These are phyloP conservation scores for Polymixis lichenea DNA, from an alignment of 2,888 invertebrate species.

Conservation along the genomic window DNA sequence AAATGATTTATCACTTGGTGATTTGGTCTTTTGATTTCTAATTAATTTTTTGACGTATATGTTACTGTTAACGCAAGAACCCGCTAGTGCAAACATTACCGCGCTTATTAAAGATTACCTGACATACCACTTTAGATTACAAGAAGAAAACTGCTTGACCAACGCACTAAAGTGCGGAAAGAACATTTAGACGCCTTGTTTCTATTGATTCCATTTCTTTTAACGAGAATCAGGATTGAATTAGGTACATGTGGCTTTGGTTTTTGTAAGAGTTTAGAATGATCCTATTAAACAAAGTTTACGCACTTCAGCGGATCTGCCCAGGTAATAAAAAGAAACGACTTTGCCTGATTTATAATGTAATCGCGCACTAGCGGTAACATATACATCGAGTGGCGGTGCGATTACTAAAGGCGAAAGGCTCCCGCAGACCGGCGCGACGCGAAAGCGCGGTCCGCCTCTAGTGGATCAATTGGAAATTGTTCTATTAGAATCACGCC, in stretches of 20 bases:
- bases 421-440: no score
- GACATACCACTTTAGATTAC: not conserved
- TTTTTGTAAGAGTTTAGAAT: conserved; percentile 31
- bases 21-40: conserved; percentile 86
- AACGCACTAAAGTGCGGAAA: conserved; percentile 32
- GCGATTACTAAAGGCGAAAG: not conserved
- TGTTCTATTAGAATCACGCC: no score
- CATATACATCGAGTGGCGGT: conserved; percentile 44
- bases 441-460: no score
- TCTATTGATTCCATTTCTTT: not conserved
- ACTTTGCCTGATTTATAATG: not conserved
- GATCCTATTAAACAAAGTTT: conserved; percentile 29
- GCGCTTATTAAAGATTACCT: conserved; percentile 1
- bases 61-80: conserved; percentile 47
- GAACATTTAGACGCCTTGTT: conserved; percentile 34
- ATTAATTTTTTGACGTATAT: conserved; percentile 58
- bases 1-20: conserved; percentile 88
- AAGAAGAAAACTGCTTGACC: not conserved
- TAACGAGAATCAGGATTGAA: not conserved
- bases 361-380: conserved; percentile 40
- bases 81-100: not conserved
- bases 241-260: conserved; percentile 33
- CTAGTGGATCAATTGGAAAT: no score
- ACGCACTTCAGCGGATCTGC: conserved; percentile 15
- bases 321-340: not conserved